Evolutionary conservation across 2,113 vertebrate genomes (phyloP).

Genomic region (Sinosuthora webbiana): DNA sequence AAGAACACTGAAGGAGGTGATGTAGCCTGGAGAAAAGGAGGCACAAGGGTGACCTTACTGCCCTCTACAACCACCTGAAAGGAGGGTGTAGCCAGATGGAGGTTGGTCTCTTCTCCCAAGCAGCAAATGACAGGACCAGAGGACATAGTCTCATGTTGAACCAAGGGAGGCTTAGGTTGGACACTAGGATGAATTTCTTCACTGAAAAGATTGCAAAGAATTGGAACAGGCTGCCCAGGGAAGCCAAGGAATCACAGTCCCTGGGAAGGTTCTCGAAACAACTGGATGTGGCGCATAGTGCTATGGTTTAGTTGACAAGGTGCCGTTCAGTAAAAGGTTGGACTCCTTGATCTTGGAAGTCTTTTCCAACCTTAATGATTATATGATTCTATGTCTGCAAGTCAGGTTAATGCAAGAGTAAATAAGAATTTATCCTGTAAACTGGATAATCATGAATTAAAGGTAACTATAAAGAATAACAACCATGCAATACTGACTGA

Average conservation of each 20-base stretch:
- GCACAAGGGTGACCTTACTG: neutral
- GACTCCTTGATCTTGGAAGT: neutral
- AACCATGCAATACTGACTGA: neutral
- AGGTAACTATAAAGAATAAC: neutral
- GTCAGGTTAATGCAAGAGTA: neutral
- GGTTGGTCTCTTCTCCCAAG: neutral
- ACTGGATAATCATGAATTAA: neutral
- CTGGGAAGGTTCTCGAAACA: neutral
- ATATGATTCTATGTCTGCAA: neutral
- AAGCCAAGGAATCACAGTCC: neutral
- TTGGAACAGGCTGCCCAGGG: neutral
- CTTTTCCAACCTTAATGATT: neutral
- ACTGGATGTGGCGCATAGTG: neutral
- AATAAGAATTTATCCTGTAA: neutral
- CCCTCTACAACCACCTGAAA: neutral
- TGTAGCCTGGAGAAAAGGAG: neutral
- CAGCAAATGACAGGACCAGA: neutral
- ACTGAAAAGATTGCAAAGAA: neutral
- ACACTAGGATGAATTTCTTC: neutral
- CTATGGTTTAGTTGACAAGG: neutral
- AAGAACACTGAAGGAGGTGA: neutral
- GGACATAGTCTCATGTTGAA: neutral
- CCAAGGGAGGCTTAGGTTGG: accelerated
- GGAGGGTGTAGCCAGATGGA: neutral
- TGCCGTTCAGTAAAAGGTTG: neutral